A percentile compares a stretch with the other conserved stretches of the same genome.
These are phyloP conservation scores for Papilio dardanus DNA, from an alignment of 1,140 invertebrate genomes.

Conservation along the genomic window DNA sequence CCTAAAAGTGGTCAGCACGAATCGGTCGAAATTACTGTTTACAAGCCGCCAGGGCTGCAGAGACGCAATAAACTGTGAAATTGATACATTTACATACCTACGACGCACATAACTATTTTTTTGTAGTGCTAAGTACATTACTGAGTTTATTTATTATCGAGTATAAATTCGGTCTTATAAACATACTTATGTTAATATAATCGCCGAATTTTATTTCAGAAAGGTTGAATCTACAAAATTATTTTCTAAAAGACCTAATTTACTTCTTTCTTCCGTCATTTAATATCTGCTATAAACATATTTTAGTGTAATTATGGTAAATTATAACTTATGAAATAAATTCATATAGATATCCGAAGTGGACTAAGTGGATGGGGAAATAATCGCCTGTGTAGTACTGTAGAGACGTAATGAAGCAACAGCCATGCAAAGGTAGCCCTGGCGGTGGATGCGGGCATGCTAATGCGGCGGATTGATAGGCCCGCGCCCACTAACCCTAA, in stretches of 20 bases:
- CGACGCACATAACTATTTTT: neutral
- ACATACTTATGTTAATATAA: neutral
- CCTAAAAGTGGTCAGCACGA: constrained; percentile 79
- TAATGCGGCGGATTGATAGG: constrained; percentile 78
- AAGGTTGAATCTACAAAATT: neutral
- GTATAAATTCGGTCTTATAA: neutral
- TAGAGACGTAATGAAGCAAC: constrained; percentile 24
- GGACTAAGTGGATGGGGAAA: no score
- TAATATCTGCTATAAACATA: no score
- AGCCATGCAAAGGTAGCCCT: constrained; percentile 54
- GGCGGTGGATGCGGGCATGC: constrained; percentile 58
- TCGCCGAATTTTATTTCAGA: neutral
- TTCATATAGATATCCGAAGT: no score
- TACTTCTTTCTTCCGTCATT: neutral
- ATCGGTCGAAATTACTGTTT: constrained; percentile 73
- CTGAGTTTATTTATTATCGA: neutral
- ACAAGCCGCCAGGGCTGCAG: constrained; percentile 63
- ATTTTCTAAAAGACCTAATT: neutral
- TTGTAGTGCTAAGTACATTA: neutral
- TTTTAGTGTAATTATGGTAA: no score
- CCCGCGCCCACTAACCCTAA: constrained; percentile 81
- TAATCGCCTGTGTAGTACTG: no score
- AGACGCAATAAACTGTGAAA: constrained; percentile 30
- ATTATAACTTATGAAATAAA: no score
- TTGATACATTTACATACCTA: no score